Base-by-base conservation (phyloP, 1,140 invertebrate genomes). In the Thrips palmi region DNA sequence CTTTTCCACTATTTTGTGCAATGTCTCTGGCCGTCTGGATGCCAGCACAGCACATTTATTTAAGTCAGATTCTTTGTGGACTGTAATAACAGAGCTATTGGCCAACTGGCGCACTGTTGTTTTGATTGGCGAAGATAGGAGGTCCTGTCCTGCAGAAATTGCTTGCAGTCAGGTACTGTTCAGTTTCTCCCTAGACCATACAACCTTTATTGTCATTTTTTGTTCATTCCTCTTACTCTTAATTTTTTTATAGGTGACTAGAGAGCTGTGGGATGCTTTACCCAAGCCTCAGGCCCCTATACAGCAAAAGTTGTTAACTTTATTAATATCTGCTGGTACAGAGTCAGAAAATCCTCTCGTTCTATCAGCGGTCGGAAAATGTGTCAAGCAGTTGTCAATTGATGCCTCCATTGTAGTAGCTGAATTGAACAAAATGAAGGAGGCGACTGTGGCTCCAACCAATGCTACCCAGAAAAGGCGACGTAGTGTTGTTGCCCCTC, bases 311-410 rank as follows among this genome's bases (percentile, higher is more conserved):
- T 49, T 63, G 6, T 35, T 64, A 0, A 33, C 40, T 3, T 55
- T 56, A 24, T 39, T 63, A 2, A 33, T 64, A 1, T 53, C 58
- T 23, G 52, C 59, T 6, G 50, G 56, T 2, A 58, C 56, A 0
- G 52, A 60, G 14, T 59, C 55, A 20, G 56, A 61, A 6, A 42
- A 53, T 0, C 48, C 47, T 12, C 57, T 51, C n/a, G 65, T 80
- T 5, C 58, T 70, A 6, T 60, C 67, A 23, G 50, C 58, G 0
- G 67, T 70, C 0, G 67, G 67, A 27, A 74, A 69, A 47, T 53
- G 70, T 1, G 65, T 85, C 24, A 80, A 77, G 49, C 70, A 70
- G 43, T 71, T 86, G 33, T 57, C 66, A 45, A 54, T 82, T 14
- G 63, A 82, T 40, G 70, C 72, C 5, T 49, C 62, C 19, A 58